Conservation (phyloP, 2,888 invertebrate genomes). For the Ephialtes manifestator region DNA sequence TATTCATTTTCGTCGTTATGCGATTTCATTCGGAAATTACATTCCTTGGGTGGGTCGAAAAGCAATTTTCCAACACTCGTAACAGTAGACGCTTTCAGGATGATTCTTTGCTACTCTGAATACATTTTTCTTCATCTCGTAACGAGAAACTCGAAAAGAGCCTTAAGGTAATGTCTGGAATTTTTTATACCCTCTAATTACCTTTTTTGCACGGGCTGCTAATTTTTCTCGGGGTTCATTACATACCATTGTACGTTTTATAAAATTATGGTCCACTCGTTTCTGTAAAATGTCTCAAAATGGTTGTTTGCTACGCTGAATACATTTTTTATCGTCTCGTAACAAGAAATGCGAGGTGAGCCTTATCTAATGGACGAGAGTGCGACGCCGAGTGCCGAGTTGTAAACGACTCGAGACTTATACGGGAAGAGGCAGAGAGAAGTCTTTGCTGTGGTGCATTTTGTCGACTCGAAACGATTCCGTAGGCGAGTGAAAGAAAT, state of each 20-base stretch:
- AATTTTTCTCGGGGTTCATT: background rate
- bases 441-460: background rate
- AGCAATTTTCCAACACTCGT: background rate
- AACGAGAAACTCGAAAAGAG: background rate
- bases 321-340: background rate
- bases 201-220: too few species aligned
- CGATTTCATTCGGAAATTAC: background rate
- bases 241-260: background rate
- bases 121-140: background rate
- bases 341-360: background rate
- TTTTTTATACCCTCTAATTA: too few species aligned
- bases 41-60: background rate
- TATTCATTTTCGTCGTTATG: background rate
- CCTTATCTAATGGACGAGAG: slow-evolving; percentile 19
- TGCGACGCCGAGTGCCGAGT: background rate
- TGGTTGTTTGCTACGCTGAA: background rate
- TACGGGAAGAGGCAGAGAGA: slow-evolving; percentile 16
- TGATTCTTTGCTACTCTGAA: background rate
- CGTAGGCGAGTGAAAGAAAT: slow-evolving; percentile 18
- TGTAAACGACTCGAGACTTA: slow-evolving; percentile 35
- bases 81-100: background rate
- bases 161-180: background rate
- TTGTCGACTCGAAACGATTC: slow-evolving; percentile 10
- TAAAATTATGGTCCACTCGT: background rate
- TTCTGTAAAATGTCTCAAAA: background rate